phyloP scores from a whole-genome alignment of 2,888 invertebrate genomes.

The Plebejus anna region DNA sequence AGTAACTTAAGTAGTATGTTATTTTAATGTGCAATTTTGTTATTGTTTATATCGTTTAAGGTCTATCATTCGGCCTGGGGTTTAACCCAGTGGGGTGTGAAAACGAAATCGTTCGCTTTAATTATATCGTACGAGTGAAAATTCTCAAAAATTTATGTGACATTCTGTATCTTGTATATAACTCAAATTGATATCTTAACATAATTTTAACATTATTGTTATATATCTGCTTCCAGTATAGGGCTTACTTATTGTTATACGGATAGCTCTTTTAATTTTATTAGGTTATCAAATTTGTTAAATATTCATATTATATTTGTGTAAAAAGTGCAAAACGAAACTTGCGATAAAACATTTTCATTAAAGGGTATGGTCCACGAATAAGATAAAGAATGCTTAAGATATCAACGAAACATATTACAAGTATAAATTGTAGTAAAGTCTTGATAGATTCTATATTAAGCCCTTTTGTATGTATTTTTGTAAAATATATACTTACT shows the following conservation, averaged over 20 bases:
- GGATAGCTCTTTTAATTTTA: conserved; percentile 49
- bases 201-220: conserved; percentile 64
- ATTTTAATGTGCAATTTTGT: conserved; percentile 77
- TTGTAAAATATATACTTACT: conserved; percentile 76
- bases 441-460: conserved; percentile 60
- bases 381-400: conserved; percentile 57
- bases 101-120: conserved; percentile 77
- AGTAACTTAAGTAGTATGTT: conserved; percentile 73
- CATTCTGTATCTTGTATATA: conserved; percentile 68
- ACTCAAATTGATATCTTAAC: conserved; percentile 51
- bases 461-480: conserved; percentile 75
- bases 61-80: conserved; percentile 67
- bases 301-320: conserved; percentile 43
- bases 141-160: conserved; percentile 56
- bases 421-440: conserved; percentile 59
- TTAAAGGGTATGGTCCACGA: conserved; percentile 54
- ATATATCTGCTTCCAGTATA: conserved; percentile 73
- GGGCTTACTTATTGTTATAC: conserved; percentile 67
- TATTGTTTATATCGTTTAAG: conserved; percentile 70
- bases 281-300: conserved; percentile 47
- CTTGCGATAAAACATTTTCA: conserved; percentile 31
- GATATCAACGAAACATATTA: conserved; percentile 78
- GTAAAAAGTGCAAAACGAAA: conserved; percentile 35
- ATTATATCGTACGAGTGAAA: conserved; percentile 54
- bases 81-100: conserved; percentile 64